Evolutionary conservation across 2,113 vertebrate species (phyloP).

Genomic region (Leptobrachium leishanense): DNA sequence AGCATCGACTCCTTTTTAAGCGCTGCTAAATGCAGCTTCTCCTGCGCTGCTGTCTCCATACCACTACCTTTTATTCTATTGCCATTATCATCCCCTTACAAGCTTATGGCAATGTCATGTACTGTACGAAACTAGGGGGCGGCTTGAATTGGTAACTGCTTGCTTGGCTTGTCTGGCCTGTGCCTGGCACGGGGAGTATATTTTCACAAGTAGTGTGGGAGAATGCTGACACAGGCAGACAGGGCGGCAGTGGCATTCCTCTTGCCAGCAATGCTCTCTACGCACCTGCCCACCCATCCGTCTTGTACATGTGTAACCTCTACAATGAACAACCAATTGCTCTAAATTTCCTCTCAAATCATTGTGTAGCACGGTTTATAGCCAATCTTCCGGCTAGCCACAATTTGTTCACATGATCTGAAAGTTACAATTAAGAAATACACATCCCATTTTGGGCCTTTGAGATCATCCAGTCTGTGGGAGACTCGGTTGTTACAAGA

Average conservation of each 20-base stretch:
- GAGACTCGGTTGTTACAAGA: no score
- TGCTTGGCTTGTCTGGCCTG: conserved; percentile 1
- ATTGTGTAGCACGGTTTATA: no score
- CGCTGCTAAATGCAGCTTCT: conserved; percentile 5
- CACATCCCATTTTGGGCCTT: no score
- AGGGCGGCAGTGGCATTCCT: background rate
- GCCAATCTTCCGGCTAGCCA: no score
- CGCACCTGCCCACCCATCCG: background rate
- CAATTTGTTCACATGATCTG: no score
- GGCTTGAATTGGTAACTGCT: background rate
- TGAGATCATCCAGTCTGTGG: no score
- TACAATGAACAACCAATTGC: background rate
- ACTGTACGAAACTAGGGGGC: background rate
- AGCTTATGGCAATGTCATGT: background rate
- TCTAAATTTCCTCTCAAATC: no score
- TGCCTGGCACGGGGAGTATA: conserved; percentile 7
- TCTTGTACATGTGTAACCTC: background rate
- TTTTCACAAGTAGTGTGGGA: conserved; percentile 22
- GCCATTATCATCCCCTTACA: background rate
- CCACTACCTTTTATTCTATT: background rate
- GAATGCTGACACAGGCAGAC: conserved; percentile 12
- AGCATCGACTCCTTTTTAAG: background rate
- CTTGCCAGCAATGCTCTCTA: background rate
- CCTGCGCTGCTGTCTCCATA: background rate
- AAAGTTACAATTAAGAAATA: no score